phyloP scores from a whole-genome alignment of 2,113 vertebrate genomes.

The Phycodurus eques region DNA sequence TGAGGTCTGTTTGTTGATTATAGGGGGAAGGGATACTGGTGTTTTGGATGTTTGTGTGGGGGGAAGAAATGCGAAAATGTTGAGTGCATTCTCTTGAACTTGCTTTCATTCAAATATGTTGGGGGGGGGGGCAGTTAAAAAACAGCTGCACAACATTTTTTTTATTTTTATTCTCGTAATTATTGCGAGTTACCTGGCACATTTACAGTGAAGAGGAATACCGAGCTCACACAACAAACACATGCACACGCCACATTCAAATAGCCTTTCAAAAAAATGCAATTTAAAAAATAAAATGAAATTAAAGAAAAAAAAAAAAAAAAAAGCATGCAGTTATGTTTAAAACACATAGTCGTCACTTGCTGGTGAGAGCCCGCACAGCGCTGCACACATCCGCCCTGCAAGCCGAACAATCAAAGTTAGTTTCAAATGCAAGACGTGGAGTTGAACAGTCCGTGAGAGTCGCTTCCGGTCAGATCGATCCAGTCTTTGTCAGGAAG shows the following conservation, averaged over 20 bases:
- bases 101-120: no score
- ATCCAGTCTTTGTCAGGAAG: constrained; percentile 43
- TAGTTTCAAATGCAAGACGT: constrained; percentile 54
- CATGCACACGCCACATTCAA: constrained; percentile 63
- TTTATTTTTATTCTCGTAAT: constrained; percentile 66
- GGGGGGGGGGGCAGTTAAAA: not conserved
- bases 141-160: constrained; percentile 1
- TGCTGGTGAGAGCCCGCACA: constrained; percentile 20
- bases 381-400: constrained; percentile 43
- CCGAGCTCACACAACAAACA: constrained; percentile 60
- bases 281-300: constrained; percentile 36
- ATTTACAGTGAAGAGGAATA: constrained; percentile 59
- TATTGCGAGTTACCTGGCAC: constrained; percentile 51
- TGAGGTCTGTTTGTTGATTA: no score
- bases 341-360: constrained; percentile 39
- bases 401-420: constrained; percentile 50
- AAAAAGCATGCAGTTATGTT: constrained; percentile 66
- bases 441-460: constrained; percentile 50
- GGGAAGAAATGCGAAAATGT: no score
- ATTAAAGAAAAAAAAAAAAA: constrained; percentile 30
- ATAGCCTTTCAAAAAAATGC: constrained; percentile 32
- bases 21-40: no score
- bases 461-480: constrained; percentile 38
- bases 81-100: no score
- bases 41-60: no score